These are phyloP conservation scores for Panulirus ornatus DNA, from an alignment of 1,140 invertebrate species.

Conservation along the genomic window DNA sequence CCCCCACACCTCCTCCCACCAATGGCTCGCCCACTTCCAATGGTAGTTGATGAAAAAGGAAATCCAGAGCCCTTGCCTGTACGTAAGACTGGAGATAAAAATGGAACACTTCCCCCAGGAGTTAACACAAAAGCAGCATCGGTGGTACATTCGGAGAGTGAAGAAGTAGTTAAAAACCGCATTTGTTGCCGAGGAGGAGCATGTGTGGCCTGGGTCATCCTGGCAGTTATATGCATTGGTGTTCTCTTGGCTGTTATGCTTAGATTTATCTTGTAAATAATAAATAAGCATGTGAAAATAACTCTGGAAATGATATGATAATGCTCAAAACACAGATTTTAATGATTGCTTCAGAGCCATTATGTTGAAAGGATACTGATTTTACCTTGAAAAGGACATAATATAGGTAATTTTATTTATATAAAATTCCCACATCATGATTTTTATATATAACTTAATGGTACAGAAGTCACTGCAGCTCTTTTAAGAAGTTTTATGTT, in stretches of 20 bases:
- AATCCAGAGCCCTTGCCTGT: slow-evolving; percentile 74
- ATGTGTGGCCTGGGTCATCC: slow-evolving; percentile 77
- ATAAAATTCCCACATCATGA: too few relatives aligned
- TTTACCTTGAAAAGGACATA: too few relatives aligned
- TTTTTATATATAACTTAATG: too few relatives aligned
- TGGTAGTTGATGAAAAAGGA: slow-evolving; percentile 75
- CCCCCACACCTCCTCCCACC: slow-evolving; percentile 73
- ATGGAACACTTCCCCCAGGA: slow-evolving; percentile 53
- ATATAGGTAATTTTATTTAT: too few relatives aligned
- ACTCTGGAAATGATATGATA: too few relatives aligned
- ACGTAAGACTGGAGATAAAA: slow-evolving; percentile 68
- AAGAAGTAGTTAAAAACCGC: slow-evolving; percentile 50
- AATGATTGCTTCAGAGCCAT: not conserved
- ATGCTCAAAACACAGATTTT: not conserved
- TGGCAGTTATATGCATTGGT: slow-evolving; percentile 77
- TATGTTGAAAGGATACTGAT: not conserved
- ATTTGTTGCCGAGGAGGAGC: slow-evolving; percentile 77
- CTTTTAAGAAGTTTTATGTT: too few relatives aligned
- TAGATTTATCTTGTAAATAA: slow-evolving; percentile 74
- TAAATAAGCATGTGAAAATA: not conserved
- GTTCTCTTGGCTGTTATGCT: slow-evolving; percentile 77
- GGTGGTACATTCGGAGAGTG: slow-evolving; percentile 25
- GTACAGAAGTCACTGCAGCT: too few relatives aligned
- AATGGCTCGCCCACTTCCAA: slow-evolving; percentile 72
- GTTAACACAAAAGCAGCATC: slow-evolving; percentile 38